phyloP scores from a whole-genome alignment of 35 echinoderm and acorn worm species.

The Stichopus chloronotus region DNA sequence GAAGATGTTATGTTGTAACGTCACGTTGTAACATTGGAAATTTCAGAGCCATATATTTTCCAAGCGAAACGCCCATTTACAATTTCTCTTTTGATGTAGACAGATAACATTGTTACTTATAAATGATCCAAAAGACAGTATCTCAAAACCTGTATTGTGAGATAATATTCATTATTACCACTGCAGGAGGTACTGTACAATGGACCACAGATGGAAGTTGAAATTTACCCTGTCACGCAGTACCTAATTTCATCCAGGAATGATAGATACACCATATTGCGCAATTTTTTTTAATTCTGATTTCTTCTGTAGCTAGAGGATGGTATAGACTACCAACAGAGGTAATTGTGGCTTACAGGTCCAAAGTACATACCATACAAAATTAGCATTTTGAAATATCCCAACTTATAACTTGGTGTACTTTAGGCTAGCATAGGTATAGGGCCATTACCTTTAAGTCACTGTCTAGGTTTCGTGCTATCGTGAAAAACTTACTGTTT shows the following conservation, averaged over 20 bases:
- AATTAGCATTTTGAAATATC: too few species aligned
- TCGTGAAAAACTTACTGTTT: too few species aligned
- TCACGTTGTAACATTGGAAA: slow-evolving; percentile 4
- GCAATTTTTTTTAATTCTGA: background rate
- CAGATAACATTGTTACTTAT: slow-evolving; percentile 9
- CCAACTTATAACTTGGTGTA: too few species aligned
- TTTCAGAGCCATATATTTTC: background rate
- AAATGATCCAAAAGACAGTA: slow-evolving; percentile 15
- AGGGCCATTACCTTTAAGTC: too few species aligned
- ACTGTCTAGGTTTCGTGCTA: too few species aligned
- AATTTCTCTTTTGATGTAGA: background rate
- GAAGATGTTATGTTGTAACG: background rate
- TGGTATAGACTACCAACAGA: background rate
- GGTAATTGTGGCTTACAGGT: background rate
- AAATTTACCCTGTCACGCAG: background rate
- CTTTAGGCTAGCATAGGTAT: too few species aligned
- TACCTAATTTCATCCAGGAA: slow-evolving; percentile 3
- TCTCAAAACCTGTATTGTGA: background rate
- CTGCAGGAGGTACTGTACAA: too few species aligned
- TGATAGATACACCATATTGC: background rate
- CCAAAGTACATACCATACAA: background rate
- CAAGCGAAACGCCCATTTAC: background rate
- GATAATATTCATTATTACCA: background rate
- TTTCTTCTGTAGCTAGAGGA: background rate
- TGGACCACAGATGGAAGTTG: background rate